Conservation (phyloP, 1,140 invertebrate genomes). For the Antheraea pernyi region DNA sequence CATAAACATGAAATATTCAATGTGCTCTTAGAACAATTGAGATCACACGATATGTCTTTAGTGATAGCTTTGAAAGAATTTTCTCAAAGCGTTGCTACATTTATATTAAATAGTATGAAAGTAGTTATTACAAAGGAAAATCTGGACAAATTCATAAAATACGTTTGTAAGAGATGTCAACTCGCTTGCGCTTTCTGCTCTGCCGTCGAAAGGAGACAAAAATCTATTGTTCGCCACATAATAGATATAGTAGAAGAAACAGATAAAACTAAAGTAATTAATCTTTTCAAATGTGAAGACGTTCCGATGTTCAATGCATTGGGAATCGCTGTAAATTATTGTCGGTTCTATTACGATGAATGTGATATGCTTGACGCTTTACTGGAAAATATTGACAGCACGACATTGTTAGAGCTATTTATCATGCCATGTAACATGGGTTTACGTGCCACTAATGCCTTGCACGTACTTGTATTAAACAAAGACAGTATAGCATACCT, state of each 20-base stretch:
- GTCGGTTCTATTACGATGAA: background rate
- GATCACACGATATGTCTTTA: background rate
- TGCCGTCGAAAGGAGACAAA: background rate
- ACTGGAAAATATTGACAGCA: background rate
- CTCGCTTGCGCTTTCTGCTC: conserved; percentile 2
- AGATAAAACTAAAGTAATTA: background rate
- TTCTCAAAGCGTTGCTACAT: background rate
- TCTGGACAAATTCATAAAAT: background rate
- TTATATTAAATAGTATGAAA: conserved; percentile 5
- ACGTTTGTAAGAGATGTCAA: background rate
- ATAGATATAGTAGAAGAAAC: background rate
- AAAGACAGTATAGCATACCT: background rate
- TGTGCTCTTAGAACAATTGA: background rate
- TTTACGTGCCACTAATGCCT: background rate
- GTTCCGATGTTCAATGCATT: conserved; percentile 3
- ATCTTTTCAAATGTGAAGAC: conserved; percentile 1
- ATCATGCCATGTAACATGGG: conserved; percentile 4
- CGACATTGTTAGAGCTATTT: background rate
- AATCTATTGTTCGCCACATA: background rate
- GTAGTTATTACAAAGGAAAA: background rate
- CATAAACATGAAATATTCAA: background rate
- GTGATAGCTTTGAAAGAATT: background rate
- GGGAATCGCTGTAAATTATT: background rate
- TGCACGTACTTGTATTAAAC: background rate
- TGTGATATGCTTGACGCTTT: background rate